Base-by-base conservation (phyloP, 2,797 vertebrate genomes). In the Typhlichthys subterraneus region DNA sequence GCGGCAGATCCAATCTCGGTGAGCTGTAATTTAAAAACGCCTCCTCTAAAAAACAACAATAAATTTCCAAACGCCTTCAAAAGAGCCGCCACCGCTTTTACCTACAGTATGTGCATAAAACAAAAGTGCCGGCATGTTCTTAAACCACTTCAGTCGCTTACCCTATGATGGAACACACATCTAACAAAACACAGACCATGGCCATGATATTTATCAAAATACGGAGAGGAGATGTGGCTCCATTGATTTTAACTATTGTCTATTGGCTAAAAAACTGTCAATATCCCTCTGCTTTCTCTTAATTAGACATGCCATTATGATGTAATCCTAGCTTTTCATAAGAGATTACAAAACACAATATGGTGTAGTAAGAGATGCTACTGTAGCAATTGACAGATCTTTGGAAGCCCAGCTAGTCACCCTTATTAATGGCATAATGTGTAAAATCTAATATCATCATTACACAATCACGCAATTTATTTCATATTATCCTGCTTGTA, bases 61-160 rank as follows among this genome's bases (percentile, higher is more conserved):
- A 90, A 84, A 90, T 91, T 88, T 83, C 33, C 33, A 77, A 79
- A 70, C 53, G 63, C 71, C 85, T 88, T 90, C 84, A 92, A 88
- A 90, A 81, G 74, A 70, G 67, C 77, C 45, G 63, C 68, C 61
- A 65, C 33, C 31, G 51, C 53, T 46, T 66, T 70, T 70, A 74
- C 70, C 68, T 73, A 38, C 23, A 29, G 67, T 66, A 61, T 65
- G 74, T 81, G 65, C 79, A 77, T 87, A 82, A 88, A 89, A 88
- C 83, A 90, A 89, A 76, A 90, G 83, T 70, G 65, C 57, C 63
- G 68, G 65, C 83, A 69, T 74, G 67, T 71, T 77, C 57, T 77
- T 70, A 81, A 80, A 83, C 70, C 74, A 69, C 81, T 64, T 86
- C 65, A 65, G 79, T 81, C 51, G 57, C 84, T 85, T 73, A 81